Evolutionary conservation across 2,113 vertebrate species (phyloP).

Genomic region (Hyla sarda): DNA sequence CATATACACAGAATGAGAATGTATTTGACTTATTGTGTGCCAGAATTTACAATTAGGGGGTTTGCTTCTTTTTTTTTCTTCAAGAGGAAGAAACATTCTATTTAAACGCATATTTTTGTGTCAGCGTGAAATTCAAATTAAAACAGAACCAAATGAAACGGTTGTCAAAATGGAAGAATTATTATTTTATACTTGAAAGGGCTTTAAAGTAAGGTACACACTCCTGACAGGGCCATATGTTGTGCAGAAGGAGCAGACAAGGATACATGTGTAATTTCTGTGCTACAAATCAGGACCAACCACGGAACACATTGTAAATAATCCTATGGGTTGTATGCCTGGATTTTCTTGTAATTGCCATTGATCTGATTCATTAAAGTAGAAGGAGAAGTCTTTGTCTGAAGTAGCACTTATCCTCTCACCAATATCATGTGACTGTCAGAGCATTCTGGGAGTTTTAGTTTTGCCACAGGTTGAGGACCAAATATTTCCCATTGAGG

Average conservation of each 20-base stretch:
- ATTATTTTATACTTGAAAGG: neutral
- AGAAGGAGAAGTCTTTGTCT: too few relatives aligned
- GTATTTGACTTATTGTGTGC: conserved; percentile 65
- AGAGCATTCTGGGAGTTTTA: too few relatives aligned
- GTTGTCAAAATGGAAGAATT: conserved; percentile 50
- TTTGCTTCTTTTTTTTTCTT: conserved; percentile 44
- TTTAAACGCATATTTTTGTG: conserved; percentile 63
- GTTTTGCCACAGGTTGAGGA: too few relatives aligned
- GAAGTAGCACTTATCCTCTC: too few relatives aligned
- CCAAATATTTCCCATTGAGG: too few relatives aligned
- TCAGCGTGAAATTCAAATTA: conserved; percentile 57
- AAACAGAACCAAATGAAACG: conserved; percentile 51
- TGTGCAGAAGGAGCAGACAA: neutral
- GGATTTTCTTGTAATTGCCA: neutral
- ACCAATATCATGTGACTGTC: too few relatives aligned
- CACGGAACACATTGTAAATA: neutral
- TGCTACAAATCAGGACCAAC: conserved; percentile 1
- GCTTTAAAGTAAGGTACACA: neutral
- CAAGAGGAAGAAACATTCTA: conserved; percentile 56
- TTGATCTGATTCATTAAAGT: neutral
- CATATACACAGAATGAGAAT: conserved; percentile 62
- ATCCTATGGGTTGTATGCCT: neutral
- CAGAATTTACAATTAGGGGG: conserved; percentile 62
- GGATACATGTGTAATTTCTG: neutral
- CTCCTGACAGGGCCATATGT: neutral